Conservation (phyloP, 2,888 invertebrate species). For the Entomobrya proxima region DNA sequence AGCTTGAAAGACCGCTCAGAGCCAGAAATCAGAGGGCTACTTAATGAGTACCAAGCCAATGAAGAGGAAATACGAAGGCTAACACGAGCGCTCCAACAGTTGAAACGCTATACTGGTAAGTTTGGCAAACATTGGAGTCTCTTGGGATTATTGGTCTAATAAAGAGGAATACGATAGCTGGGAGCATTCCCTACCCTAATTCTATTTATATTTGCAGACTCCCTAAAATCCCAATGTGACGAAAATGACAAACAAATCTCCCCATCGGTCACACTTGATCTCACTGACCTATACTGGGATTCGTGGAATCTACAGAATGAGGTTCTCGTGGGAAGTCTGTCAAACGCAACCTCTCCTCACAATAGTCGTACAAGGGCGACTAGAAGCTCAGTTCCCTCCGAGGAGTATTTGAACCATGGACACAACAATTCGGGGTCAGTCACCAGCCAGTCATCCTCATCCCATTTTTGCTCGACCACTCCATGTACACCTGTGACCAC, state of each 20-base stretch:
- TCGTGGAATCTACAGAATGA: conserved; percentile 88
- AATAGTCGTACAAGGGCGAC: conserved; percentile 78
- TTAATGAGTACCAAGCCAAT: conserved; percentile 83
- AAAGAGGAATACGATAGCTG: background rate
- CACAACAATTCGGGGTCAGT: conserved; percentile 47
- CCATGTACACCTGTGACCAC: conserved; percentile 74
- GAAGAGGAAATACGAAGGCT: conserved; percentile 90
- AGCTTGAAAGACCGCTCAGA: conserved; percentile 89
- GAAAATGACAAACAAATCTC: conserved; percentile 58
- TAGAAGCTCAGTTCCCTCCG: conserved; percentile 81
- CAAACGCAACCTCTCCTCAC: conserved; percentile 78
- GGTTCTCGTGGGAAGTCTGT: conserved; percentile 75
- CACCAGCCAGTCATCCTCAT: conserved; percentile 48
- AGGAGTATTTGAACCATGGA: conserved; percentile 78
- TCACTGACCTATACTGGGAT: conserved; percentile 87
- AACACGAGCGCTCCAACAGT: conserved; percentile 89
- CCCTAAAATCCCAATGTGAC: conserved; percentile 43
- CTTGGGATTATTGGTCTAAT: background rate
- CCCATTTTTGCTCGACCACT: conserved; percentile 73
- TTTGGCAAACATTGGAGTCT: background rate
- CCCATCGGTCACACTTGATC: conserved; percentile 60
- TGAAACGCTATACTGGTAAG: conserved; percentile 89
- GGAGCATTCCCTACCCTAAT: too few relatives aligned
- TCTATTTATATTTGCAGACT: too few relatives aligned
- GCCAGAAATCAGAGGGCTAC: conserved; percentile 86